phyloP scores from a whole-genome alignment of 2,113 vertebrate genomes.

The Corythornis madagascariensis region DNA sequence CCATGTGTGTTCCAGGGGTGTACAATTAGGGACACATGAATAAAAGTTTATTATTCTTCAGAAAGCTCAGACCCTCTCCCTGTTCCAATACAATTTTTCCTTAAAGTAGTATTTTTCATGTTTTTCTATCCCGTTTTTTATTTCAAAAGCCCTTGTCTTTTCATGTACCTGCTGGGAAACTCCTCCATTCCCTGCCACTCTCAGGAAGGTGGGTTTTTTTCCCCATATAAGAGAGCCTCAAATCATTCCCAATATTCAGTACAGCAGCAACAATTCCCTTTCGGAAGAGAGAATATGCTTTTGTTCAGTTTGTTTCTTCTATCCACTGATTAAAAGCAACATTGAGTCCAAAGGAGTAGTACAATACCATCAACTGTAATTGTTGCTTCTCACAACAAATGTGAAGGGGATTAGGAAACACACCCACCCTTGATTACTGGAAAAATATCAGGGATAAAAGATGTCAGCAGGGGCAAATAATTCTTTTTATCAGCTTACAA shows the following conservation, averaged over 20 bases:
- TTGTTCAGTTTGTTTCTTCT: neutral
- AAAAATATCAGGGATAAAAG: neutral
- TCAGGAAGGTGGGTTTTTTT: neutral
- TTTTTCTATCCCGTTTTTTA: neutral
- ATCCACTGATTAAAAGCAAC: neutral
- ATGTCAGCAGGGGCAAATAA: neutral
- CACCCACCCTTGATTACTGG: conserved; percentile 18
- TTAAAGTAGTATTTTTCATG: neutral
- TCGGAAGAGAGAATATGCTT: neutral
- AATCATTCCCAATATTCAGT: neutral
- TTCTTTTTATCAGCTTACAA: conserved; percentile 15
- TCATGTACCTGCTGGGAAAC: neutral
- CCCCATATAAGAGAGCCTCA: neutral
- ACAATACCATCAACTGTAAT: neutral
- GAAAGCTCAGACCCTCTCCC: neutral
- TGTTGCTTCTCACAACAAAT: conserved; percentile 12
- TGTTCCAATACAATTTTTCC: neutral
- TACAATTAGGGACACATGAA: conserved; percentile 18
- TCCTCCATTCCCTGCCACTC: neutral
- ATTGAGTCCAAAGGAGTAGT: neutral
- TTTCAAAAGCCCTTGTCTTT: neutral
- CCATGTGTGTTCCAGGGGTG: conserved; percentile 3
- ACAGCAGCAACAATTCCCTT: neutral
- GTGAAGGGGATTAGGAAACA: neutral
- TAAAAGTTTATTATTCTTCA: neutral